Evolutionary conservation across 2,113 vertebrate species (phyloP).

Genomic region (Ginglymostoma cirratum): DNA sequence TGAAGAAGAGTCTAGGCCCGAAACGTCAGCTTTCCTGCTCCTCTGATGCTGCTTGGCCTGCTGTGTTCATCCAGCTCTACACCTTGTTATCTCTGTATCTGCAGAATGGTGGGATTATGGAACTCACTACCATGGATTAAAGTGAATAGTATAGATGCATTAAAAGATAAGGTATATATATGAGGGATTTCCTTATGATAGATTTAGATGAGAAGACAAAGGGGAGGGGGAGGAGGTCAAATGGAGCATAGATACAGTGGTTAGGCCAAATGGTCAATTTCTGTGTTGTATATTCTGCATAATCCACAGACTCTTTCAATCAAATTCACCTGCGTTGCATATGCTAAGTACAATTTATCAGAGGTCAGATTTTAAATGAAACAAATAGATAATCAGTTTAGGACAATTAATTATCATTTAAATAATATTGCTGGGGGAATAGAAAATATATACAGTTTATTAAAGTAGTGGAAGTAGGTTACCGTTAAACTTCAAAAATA

Average conservation of each 20-base stretch:
- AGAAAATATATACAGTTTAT: background rate
- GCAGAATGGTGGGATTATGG: background rate
- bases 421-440: background rate
- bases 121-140: background rate
- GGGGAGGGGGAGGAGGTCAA: background rate
- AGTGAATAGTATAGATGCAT: background rate
- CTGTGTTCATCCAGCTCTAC: too few species aligned
- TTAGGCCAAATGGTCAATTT: background rate
- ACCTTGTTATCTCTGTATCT: background rate
- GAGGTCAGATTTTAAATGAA: background rate
- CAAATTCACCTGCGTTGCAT: background rate
- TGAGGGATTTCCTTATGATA: background rate
- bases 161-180: background rate
- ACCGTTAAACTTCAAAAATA: background rate
- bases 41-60: too few species aligned
- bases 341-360: background rate
- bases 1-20: too few species aligned
- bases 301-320: background rate
- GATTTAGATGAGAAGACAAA: background rate
- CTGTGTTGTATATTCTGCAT: background rate
- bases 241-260: background rate
- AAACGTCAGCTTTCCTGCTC: too few species aligned
- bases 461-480: background rate
- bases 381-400: background rate
- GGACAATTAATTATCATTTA: background rate